Evolutionary conservation across 2,797 vertebrate species (phyloP), one percentile per base, ranked within the genome.

Genomic region (Siniperca scherzeri): DNA sequence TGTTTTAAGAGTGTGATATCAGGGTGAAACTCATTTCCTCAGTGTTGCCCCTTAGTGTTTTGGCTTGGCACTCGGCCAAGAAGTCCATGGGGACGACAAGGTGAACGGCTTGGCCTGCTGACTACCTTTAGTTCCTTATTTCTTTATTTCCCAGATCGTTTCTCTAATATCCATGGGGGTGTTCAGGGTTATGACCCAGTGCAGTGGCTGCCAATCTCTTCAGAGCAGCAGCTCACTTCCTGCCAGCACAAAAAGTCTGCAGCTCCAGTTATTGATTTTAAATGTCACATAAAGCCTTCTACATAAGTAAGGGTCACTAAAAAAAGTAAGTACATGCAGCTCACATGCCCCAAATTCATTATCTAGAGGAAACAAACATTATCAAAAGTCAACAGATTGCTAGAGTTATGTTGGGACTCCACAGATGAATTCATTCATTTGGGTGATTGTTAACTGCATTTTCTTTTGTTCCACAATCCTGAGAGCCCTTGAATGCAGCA

Each of bases 1-100:
- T 74, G 46, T 80, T 82, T 69, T 70, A 66, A 64, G 36, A 72
- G 48, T 42, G 74, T 67, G 57, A 62, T 82, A 80, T 76, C 53
- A 68, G 80, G 78, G 88, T 87, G 60, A 89, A 93, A 88, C 87
- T 86, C 70, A 88, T 93, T 91, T 91, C 83, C 74, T 85, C 79
- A 7, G 33, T 59, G 75, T 77, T 79, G 79, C 53, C 78, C 67
- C 57, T 77, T 14, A 3, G 42, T 75, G 72, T 82, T 90, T 83
- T 73, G 33, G 52, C 64, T 84, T 21, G 74, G 78, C 19, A 0
- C 71, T 77, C 2, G 6, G 81, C 77, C 86, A 83, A 83, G 81
- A 84, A 77, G 21, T 89, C 91, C 78, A 72, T 10, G 0, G 81
- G 83, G 84, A 90, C 6, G 16, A 70, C 74, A 65, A 89, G 87